Conservation (phyloP, 1,140 invertebrate species). For the Diorhabda sublineata region DNA sequence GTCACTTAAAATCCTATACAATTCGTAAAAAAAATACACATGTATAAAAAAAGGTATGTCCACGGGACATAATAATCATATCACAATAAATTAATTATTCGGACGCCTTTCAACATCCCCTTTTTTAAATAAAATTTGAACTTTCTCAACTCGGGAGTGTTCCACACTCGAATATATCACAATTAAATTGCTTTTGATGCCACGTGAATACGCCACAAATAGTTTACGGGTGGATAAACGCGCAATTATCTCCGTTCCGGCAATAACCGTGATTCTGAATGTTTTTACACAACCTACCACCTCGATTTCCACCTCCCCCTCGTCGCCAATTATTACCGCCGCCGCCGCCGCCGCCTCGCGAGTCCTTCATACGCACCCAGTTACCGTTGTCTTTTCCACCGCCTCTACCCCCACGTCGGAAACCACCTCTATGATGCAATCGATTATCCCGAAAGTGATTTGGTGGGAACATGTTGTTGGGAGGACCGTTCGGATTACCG, state of each 20-base stretch:
- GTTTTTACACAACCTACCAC: slow-evolving; percentile 64
- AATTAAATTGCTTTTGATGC: slow-evolving; percentile 7
- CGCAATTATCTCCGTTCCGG: slow-evolving; percentile 70
- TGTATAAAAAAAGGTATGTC: slow-evolving; percentile 26
- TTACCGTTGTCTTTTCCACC: slow-evolving; percentile 21
- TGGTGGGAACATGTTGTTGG: slow-evolving; percentile 38
- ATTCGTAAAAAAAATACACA: too few relatives aligned
- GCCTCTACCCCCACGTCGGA: slow-evolving; percentile 46
- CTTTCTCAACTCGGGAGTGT: background rate
- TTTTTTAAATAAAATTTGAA: slow-evolving; percentile 3
- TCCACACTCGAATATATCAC: slow-evolving; percentile 7
- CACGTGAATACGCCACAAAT: background rate
- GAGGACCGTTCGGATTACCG: slow-evolving; percentile 17
- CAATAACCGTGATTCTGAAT: slow-evolving; percentile 73
- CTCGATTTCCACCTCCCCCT: slow-evolving; percentile 50
- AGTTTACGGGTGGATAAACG: slow-evolving; percentile 63
- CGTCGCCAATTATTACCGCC: slow-evolving; percentile 46
- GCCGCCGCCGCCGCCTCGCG: slow-evolving; percentile 28
- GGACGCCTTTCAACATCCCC: background rate
- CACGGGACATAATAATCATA: background rate
- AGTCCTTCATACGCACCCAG: slow-evolving; percentile 24
- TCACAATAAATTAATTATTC: background rate
- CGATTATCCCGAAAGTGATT: slow-evolving; percentile 39
- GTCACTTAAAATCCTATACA: too few relatives aligned
- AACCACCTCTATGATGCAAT: slow-evolving; percentile 22